These are phyloP conservation scores for Pantherophis vulpinus DNA, from an alignment of 2,797 vertebrate genomes.

Conservation along the genomic window DNA sequence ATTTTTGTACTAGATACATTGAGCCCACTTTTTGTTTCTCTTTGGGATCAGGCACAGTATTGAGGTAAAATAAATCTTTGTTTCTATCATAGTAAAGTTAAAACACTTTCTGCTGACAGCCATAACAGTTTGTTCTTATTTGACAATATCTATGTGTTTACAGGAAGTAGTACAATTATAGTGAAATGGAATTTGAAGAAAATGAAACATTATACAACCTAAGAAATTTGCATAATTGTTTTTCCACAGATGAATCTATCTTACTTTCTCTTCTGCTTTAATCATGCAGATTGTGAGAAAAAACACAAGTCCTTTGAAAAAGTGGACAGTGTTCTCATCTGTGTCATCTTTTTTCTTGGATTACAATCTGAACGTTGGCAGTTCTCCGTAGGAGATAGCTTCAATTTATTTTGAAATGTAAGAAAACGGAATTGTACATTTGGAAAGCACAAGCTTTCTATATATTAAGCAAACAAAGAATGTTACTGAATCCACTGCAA, in stretches of 20 bases:
- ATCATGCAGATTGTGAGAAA: neutral
- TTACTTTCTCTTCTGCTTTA: neutral
- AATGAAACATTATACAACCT: neutral
- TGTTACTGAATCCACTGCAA: neutral
- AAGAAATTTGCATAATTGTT: neutral
- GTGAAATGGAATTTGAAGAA: conserved; percentile 3
- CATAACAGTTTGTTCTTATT: conserved; percentile 8
- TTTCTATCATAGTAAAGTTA: neutral
- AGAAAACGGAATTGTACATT: neutral
- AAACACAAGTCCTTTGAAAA: neutral
- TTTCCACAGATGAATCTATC: neutral
- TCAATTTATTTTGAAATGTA: neutral
- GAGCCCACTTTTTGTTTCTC: neutral
- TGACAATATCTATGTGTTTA: neutral
- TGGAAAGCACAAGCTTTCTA: neutral
- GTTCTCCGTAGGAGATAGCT: neutral
- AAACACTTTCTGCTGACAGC: neutral
- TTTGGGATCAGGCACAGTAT: neutral
- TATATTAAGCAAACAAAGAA: neutral
- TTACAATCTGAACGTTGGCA: neutral
- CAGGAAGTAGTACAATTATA: neutral
- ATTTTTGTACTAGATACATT: neutral
- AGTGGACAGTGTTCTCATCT: neutral
- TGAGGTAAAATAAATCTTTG: conserved; percentile 3
- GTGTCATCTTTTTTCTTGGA: neutral